phyloP scores from a whole-genome alignment of 2,888 invertebrate species.

The Drosophila koepferae region DNA sequence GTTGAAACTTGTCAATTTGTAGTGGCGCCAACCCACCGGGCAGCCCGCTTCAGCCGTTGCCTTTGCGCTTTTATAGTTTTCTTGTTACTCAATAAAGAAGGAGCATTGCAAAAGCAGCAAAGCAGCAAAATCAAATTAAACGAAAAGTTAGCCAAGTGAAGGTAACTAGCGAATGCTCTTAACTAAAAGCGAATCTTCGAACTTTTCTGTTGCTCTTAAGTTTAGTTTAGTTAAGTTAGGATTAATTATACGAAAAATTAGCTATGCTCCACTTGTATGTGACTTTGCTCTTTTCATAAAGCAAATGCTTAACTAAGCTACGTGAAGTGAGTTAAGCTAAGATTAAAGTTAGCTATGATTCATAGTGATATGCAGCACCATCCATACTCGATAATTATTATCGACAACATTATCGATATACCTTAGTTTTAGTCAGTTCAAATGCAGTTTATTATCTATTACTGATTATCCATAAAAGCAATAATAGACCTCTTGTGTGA shows the following conservation, averaged over 20 bases:
- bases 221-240: neutral
- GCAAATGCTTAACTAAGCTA: no score
- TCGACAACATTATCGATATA: no score
- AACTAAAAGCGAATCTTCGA: neutral
- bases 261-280: neutral
- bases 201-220: neutral
- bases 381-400: neutral
- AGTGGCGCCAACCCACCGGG: slow-evolving; percentile 45
- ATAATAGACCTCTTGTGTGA: neutral
- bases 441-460: no score
- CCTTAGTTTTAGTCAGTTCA: no score
- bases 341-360: neutral
- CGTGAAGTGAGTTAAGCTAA: neutral
- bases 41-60: slow-evolving; percentile 19
- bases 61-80: slow-evolving; percentile 72
- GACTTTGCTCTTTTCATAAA: no score
- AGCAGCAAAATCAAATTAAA: slow-evolving; percentile 60
- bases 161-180: slow-evolving; percentile 11
- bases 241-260: neutral
- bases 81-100: slow-evolving; percentile 64
- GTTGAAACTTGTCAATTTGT: slow-evolving; percentile 77
- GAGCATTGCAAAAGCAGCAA: slow-evolving; percentile 29
- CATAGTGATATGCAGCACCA: neutral
- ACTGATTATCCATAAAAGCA: neutral
- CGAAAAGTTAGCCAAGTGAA: neutral